A percentile compares a stretch with the other conserved stretches of the same genome.
Conservation (phyloP, 2,797 vertebrate genomes). For the Atherinosoma microstoma region DNA sequence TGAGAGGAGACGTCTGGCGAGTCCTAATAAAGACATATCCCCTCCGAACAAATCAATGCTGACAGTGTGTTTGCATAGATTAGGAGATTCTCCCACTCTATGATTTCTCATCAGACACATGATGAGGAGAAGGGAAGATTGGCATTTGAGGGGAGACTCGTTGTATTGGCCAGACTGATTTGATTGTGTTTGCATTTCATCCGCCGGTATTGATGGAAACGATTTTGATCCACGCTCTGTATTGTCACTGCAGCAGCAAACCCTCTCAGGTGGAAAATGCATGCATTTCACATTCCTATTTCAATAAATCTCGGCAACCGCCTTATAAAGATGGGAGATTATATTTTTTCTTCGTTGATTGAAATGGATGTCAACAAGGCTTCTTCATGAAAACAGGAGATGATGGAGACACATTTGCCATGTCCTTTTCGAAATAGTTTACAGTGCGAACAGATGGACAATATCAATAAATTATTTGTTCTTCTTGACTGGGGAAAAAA, state of each 20-base stretch:
- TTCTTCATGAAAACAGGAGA: slow-evolving; percentile 53
- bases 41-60: slow-evolving; percentile 81
- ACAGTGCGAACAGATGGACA: slow-evolving; percentile 10
- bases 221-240: slow-evolving; percentile 67
- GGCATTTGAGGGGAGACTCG: slow-evolving; percentile 73
- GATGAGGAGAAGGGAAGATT: slow-evolving; percentile 77
- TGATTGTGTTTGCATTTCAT: slow-evolving; percentile 85
- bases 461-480: slow-evolving; percentile 39
- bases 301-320: slow-evolving; percentile 72
- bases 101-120: slow-evolving; percentile 82
- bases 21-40: slow-evolving; percentile 83
- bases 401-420: slow-evolving; percentile 42
- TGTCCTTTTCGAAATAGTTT: slow-evolving; percentile 41
- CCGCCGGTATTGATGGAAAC: slow-evolving; percentile 78
- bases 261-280: slow-evolving; percentile 81
- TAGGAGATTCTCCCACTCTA: slow-evolving; percentile 75
- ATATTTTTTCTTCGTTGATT: slow-evolving; percentile 74
- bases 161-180: slow-evolving; percentile 73
- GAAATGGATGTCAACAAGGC: slow-evolving; percentile 70
- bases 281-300: slow-evolving; percentile 77
- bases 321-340: slow-evolving; percentile 72
- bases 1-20: slow-evolving; percentile 66
- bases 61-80: slow-evolving; percentile 85
- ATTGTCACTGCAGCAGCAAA: slow-evolving; percentile 67
- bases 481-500: slow-evolving; percentile 15